phyloP scores from a whole-genome alignment of 92 coral and sea anemone species.

The Scolanthus callimorphus region DNA sequence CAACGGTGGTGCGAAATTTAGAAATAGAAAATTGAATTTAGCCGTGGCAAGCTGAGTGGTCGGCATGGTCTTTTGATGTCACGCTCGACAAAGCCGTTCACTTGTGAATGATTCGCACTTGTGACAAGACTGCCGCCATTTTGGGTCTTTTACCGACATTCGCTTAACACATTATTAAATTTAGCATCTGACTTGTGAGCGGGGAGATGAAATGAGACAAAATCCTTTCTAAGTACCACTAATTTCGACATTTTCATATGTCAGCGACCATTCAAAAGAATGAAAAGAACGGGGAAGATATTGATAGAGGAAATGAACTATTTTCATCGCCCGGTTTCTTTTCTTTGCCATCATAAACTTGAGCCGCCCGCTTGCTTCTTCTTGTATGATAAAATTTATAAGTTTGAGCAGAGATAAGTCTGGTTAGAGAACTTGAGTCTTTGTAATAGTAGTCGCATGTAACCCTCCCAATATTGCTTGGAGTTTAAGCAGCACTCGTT shows the following conservation, averaged over 20 bases:
- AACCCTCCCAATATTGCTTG: too few relatives aligned
- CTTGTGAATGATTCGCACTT: slow-evolving; percentile 49
- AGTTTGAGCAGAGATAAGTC: not conserved
- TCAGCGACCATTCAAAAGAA: not conserved
- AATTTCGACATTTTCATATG: slow-evolving; percentile 34
- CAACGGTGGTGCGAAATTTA: slow-evolving; percentile 2
- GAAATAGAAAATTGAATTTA: slow-evolving; percentile 2
- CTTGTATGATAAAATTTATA: too few relatives aligned
- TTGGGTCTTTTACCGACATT: slow-evolving; percentile 46
- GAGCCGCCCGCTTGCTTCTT: too few relatives aligned
- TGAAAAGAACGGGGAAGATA: not conserved
- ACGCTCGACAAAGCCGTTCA: slow-evolving; percentile 37
- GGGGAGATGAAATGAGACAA: slow-evolving; percentile 38
- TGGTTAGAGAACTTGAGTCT: not conserved
- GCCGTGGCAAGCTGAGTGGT: slow-evolving; percentile 18
- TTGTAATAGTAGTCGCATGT: too few relatives aligned
- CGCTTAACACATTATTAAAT: slow-evolving; percentile 48
- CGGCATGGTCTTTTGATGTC: slow-evolving; percentile 59
- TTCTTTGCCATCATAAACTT: too few relatives aligned
- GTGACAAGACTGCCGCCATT: slow-evolving; percentile 42
- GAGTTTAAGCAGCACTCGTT: too few relatives aligned
- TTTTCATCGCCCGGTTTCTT: not conserved
- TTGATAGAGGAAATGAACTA: slow-evolving; percentile 1
- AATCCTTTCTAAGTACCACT: slow-evolving; percentile 27
- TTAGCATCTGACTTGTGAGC: slow-evolving; percentile 42